Evolutionary conservation across 1,140 invertebrate species (phyloP).

Genomic region (Hyles euphorbiae): DNA sequence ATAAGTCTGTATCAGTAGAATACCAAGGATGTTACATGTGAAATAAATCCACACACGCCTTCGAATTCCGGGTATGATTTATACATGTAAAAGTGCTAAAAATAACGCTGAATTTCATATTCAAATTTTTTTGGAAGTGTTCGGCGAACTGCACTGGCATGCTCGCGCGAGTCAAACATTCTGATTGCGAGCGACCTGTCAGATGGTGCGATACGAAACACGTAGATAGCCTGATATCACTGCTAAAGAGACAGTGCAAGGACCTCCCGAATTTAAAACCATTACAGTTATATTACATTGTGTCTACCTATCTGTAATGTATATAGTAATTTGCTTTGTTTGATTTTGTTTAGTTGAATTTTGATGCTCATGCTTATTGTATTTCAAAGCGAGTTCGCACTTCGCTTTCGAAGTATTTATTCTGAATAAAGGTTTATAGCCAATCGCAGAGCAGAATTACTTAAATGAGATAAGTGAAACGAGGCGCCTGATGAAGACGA

Average conservation of each 20-base stretch:
- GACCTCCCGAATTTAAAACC: slow-evolving; percentile 34
- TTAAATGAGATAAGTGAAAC: no score
- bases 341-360: no score
- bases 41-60: background rate
- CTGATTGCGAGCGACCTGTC: slow-evolving; percentile 38
- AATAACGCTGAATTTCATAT: slow-evolving; percentile 8
- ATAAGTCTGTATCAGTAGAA: background rate
- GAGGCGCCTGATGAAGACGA: no score
- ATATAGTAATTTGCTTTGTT: no score
- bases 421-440: no score
- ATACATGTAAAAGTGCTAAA: slow-evolving; percentile 3
- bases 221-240: slow-evolving; percentile 35
- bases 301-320: no score
- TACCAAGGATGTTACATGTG: background rate
- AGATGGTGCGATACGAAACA: slow-evolving; percentile 38
- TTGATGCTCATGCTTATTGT: no score
- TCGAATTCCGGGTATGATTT: background rate
- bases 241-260: slow-evolving; percentile 37
- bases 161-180: slow-evolving; percentile 32
- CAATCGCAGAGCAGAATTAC: no score
- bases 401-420: no score
- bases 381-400: no score
- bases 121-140: slow-evolving; percentile 11
- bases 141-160: slow-evolving; percentile 17
- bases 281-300: slow-evolving; percentile 25